Conservation (phyloP, 2,113 vertebrate species). For the Psammodynastes pulverulentus region DNA sequence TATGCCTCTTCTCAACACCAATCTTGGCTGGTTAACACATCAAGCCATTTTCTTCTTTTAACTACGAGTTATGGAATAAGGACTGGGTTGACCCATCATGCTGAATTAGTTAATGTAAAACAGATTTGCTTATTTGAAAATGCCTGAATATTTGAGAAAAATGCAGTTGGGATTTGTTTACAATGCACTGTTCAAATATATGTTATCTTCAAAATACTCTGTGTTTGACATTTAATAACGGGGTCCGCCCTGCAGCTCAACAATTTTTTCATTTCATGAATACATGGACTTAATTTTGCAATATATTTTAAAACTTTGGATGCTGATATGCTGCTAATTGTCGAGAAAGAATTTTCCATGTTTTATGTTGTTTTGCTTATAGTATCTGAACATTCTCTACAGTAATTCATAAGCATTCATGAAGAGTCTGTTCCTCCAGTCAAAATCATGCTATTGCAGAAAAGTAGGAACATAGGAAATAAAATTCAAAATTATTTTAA, state of each 20-base stretch:
- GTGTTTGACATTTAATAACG: background rate
- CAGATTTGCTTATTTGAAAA: background rate
- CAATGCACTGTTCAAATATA: background rate
- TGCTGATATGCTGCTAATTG: background rate
- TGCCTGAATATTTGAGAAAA: background rate
- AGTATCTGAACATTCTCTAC: background rate
- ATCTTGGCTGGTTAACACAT: background rate
- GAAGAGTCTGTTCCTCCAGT: background rate
- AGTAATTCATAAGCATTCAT: background rate
- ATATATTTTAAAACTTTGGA: background rate
- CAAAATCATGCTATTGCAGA: background rate
- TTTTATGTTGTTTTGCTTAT: background rate
- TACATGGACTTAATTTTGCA: background rate
- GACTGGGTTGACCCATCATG: background rate
- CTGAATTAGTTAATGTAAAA: background rate
- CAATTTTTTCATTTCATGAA: background rate
- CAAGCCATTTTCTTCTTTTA: background rate
- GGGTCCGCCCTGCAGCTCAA: background rate
- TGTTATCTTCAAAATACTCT: background rate
- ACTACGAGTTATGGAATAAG: background rate
- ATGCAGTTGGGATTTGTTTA: background rate
- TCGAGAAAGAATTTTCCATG: background rate
- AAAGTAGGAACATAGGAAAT: background rate
- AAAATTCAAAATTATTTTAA: background rate
- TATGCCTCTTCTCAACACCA: slow-evolving; percentile 40